These are phyloP conservation scores for Cosmopolites sordidus DNA, from an alignment of 2,888 invertebrate genomes.

Conservation along the genomic window DNA sequence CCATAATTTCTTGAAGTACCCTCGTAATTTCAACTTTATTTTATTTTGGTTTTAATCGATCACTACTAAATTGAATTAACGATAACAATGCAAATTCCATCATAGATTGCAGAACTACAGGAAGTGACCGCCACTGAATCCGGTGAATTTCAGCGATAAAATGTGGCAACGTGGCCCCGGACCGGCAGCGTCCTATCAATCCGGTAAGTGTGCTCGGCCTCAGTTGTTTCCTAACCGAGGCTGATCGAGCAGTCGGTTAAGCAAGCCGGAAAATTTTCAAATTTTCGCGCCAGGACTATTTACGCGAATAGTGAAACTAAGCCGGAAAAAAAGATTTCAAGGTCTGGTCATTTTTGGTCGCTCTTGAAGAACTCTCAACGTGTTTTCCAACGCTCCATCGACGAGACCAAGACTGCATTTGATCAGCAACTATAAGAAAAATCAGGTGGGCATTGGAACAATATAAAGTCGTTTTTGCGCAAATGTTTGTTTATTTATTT, in stretches of 20 bases:
- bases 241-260: conserved; percentile 23
- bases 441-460: conserved; percentile 11
- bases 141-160: conserved; percentile 5
- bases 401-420: conserved; percentile 13
- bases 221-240: conserved; percentile 27
- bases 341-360: conserved; percentile 1
- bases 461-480: neutral
- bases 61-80: too few species aligned
- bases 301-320: conserved; percentile 26
- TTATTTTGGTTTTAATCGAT: too few species aligned
- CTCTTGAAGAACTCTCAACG: conserved; percentile 8
- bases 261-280: conserved; percentile 17
- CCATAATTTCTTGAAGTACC: too few species aligned
- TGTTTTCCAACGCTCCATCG: too few species aligned
- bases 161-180: conserved; percentile 20
- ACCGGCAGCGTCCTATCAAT: conserved; percentile 18
- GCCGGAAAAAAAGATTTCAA: conserved; percentile 5
- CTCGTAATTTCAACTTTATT: too few species aligned
- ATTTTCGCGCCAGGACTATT: conserved; percentile 23
- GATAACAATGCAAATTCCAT: too few species aligned
- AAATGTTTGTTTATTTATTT: neutral
- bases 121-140: too few species aligned
- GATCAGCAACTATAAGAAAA: conserved; percentile 13
- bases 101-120: too few species aligned
- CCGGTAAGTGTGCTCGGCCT: conserved; percentile 20